Evolutionary conservation across 2,888 invertebrate genomes (phyloP), one percentile per base, ranked within the genome.

Genomic region (Cepaea hortensis): DNA sequence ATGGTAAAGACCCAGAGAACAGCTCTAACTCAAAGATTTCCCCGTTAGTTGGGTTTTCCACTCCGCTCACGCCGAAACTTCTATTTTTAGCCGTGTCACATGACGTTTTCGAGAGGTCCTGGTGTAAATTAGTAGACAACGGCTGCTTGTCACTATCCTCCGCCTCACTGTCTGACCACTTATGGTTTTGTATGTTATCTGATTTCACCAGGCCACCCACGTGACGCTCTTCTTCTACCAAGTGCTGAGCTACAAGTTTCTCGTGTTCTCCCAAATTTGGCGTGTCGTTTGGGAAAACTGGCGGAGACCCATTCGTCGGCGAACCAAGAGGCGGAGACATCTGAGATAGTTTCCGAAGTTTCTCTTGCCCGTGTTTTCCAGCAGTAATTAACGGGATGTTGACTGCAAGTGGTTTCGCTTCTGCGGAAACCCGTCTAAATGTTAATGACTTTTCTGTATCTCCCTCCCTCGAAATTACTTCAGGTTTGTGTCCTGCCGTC

Each of bases 281-380:
- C 23, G 18, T 6, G 9, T 73, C 73, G 3, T 55, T 83, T 15
- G 73, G 73, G 1, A 73, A 83, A 3, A 61, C 20, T 48, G 72
- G 6, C 35, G 79, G 61, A 0, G 85, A 85, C 13, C n/a, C n/a
- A 70, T 15, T 65, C 6, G 75, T 20, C 20, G 86, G 81, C 73
- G 9, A 23, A 3, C 48, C 18, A 3, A 46, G 50, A 20, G 62
- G 50, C 9, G 85, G 85, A 3, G 85, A 81, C 46, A 81, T 75
- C 23, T 85, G 85, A 75, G 85, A 85, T 7, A 61, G 62, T 48
- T 80, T 55, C n/a, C 72, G 76, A 9, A 87, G 76, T 50, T 81
- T 87, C 65, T 87, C 87, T 61, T 80, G 83, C 4, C 84, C 87
- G 48, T 80, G 84, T 79, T 87, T 87, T 4, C 87, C 87, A 13